These are phyloP conservation scores for Stercorarius parasiticus DNA, from an alignment of 2,113 vertebrate genomes.

Conservation along the genomic window DNA sequence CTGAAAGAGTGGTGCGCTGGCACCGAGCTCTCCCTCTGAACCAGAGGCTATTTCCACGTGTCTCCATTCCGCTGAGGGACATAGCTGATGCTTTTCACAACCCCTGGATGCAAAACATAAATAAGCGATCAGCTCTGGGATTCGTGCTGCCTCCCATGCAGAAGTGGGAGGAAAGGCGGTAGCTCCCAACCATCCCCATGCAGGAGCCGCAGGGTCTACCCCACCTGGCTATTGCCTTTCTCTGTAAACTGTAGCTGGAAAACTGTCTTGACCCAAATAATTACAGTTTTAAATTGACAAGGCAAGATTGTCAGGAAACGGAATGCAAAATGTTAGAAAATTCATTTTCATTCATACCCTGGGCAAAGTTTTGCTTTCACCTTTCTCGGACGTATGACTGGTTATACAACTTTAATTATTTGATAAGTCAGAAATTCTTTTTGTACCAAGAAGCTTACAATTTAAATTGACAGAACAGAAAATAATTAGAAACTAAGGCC, in stretches of 20 bases:
- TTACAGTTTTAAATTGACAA: not conserved
- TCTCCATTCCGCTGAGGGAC: not conserved
- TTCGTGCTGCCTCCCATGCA: not conserved
- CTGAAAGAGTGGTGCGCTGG: rapidly evolving
- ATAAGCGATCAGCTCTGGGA: not conserved
- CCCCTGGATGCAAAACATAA: not conserved
- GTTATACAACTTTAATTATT: not conserved
- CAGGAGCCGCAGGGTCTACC: not conserved
- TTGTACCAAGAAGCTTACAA: not conserved
- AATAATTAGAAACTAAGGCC: not conserved
- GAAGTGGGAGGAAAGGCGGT: not conserved
- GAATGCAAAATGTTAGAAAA: not conserved
- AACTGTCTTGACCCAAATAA: not conserved
- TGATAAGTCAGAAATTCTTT: not conserved
- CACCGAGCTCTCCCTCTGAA: not conserved
- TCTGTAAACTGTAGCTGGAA: not conserved
- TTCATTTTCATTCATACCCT: not conserved
- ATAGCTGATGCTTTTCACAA: not conserved
- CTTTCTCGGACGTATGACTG: not conserved
- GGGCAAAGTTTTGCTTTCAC: not conserved
- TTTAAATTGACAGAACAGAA: not conserved
- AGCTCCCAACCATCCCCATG: rapidly evolving
- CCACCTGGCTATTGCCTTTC: not conserved
- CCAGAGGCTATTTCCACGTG: not conserved
- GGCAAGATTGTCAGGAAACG: not conserved